Evolutionary conservation across 2,113 vertebrate species (phyloP), one percentile per base, ranked within the genome.

Genomic region (Notarius lentiginosus): DNA sequence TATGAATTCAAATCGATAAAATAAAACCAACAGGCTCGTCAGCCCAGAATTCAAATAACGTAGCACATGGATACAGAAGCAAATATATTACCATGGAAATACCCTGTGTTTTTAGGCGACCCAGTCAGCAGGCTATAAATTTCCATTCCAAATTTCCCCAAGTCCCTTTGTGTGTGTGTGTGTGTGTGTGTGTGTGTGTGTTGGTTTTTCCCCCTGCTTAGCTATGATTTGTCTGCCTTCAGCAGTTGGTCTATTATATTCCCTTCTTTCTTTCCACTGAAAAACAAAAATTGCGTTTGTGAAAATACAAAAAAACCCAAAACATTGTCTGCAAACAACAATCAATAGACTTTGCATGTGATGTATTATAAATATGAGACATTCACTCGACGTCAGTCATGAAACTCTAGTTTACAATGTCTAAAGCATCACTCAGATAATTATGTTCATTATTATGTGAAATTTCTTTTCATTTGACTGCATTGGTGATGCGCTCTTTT

Each of bases 1-100:
- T 84, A 90, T 88, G 84, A 75, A 66, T 79, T 68, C 49, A 82
- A 84, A 83, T 90, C 87, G 88, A 84, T 88, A 81, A 83, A 84
- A 83, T 75, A 72, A 90, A 88, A 83, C 47, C 83, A 84, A 89
- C 82, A 89, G 53, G 17, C 84, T 68, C 63, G 55, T 84, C 79
- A 87, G 80, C 72, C 24, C 22, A 84, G 79, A 84, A 89, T 91
- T 88, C 85, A 75, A 80, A 86, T 72, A 47, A 68, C 24, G 27
- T 82, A 58, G 20, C 72, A 73, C 41, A 27, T 27, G 55, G 51
- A 63, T 27, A 53, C 24, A 61, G 84, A 79, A 61, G 86, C 27
- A 88, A 83, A 83, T 85, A 84, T 75, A 86, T 66, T 72, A n/a
- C 61, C 61, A 63, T 84, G 82, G 61, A 82, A 90, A 86, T 88